Percentiles rank a stretch among this genome's conserved stretches.
These are phyloP conservation scores for Acrossocheilus wenchowensis DNA, from an alignment of 2,797 vertebrate species.

Conservation along the genomic window DNA sequence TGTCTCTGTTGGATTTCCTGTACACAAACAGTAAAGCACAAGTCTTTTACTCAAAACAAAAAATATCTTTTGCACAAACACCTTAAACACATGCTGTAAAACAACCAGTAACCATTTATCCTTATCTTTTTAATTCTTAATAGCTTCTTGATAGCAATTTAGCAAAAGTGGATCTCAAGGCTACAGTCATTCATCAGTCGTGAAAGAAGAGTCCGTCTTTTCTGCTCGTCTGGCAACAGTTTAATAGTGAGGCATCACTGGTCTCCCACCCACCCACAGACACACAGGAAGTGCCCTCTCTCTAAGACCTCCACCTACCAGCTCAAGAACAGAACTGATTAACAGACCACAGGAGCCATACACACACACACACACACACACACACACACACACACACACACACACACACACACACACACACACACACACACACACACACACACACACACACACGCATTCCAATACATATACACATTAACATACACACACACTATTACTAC, in stretches of 20 bases:
- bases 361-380: background rate
- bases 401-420: background rate
- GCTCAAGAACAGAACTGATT: conserved; percentile 13
- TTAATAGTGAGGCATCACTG: conserved; percentile 21
- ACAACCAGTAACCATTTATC: background rate
- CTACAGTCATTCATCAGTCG: background rate
- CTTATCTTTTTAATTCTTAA: background rate
- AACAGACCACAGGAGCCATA: background rate
- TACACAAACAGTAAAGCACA: conserved; percentile 31
- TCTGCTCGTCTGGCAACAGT: conserved; percentile 29
- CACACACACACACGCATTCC: background rate
- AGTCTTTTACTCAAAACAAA: background rate
- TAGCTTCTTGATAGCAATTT: background rate
- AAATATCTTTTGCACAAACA: background rate
- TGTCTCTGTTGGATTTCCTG: conserved; percentile 98
- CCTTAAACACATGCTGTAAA: background rate
- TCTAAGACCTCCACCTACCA: conserved; percentile 40
- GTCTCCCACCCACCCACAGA: background rate
- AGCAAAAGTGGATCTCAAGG: conserved; percentile 21
- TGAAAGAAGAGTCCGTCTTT: background rate
- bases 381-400: background rate
- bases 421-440: background rate
- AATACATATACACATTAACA: background rate
- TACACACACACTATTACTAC: background rate
- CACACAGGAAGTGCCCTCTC: conserved; percentile 27